Conservation (phyloP, 2,888 invertebrate species). For the Ommatoiulus sabulosus region DNA sequence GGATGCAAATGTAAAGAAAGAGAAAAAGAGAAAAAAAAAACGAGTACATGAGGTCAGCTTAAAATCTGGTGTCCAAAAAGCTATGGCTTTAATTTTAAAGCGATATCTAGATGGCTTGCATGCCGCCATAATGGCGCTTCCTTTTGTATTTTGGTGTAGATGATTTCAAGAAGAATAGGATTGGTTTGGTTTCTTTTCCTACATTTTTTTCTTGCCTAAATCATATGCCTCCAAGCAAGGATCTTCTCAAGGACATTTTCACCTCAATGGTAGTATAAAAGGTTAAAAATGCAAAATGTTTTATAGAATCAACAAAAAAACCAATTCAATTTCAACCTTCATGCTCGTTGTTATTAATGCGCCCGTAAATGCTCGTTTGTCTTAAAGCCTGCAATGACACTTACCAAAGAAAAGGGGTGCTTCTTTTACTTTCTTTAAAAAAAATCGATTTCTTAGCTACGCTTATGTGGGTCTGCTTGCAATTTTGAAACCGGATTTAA, state of each 20-base stretch:
- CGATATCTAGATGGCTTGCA: constrained; percentile 1
- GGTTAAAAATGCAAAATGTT: neutral
- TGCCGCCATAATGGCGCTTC: neutral
- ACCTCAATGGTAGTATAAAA: neutral
- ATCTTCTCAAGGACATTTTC: neutral
- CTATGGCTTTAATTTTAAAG: neutral
- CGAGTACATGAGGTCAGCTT: neutral
- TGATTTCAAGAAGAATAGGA: neutral
- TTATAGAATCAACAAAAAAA: no score
- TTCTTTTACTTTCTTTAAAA: neutral
- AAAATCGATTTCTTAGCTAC: neutral
- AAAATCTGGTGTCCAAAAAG: neutral
- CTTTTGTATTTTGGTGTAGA: neutral
- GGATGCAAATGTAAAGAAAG: neutral
- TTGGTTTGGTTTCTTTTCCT: neutral
- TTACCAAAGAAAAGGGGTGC: neutral
- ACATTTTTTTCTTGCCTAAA: neutral
- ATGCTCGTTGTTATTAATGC: neutral
- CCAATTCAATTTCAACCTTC: neutral
- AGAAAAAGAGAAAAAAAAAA: neutral
- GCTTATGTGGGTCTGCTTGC: neutral
- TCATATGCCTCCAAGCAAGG: neutral
- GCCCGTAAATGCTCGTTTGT: neutral
- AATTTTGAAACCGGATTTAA: neutral
- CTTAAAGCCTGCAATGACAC: neutral